These are phyloP conservation scores for Huso huso DNA, from an alignment of 2,797 vertebrate species.

Conservation along the genomic window DNA sequence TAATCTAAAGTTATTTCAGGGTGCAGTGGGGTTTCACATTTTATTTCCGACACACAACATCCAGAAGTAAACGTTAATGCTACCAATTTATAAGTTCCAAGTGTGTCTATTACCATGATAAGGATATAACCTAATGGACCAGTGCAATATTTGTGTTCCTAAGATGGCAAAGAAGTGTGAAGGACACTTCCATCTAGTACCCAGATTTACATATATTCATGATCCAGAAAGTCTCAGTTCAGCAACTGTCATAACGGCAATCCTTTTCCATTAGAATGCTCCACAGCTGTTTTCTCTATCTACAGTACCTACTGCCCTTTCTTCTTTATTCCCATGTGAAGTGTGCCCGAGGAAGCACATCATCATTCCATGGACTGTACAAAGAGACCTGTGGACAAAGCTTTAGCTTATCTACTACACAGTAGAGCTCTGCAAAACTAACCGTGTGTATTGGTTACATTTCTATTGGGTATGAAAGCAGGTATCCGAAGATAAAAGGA, in stretches of 20 bases:
- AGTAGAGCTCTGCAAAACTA: not conserved
- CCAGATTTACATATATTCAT: conserved; percentile 45
- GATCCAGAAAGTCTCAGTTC: conserved; percentile 41
- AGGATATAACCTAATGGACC: conserved; percentile 50
- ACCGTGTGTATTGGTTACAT: not conserved
- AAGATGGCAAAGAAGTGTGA: conserved; percentile 52
- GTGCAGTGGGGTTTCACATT: not conserved
- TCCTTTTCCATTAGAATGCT: conserved; percentile 35
- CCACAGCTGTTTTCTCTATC: conserved; percentile 21
- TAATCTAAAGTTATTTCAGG: not conserved
- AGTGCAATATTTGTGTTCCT: conserved; percentile 43
- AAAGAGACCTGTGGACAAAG: not conserved
- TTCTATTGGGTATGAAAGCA: not conserved
- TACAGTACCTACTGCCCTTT: not conserved
- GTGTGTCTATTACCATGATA: conserved; percentile 3
- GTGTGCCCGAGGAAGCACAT: not conserved
- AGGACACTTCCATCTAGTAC: conserved; percentile 48
- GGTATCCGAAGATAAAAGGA: not conserved
- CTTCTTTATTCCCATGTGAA: not conserved
- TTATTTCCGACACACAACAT: not conserved
- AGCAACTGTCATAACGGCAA: conserved; percentile 36
- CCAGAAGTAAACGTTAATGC: too few species aligned
- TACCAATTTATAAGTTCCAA: not conserved
- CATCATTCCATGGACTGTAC: not conserved
- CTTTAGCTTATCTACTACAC: not conserved